Base-by-base conservation (phyloP, 2,113 vertebrate genomes). In the Hippocampus comes region DNA sequence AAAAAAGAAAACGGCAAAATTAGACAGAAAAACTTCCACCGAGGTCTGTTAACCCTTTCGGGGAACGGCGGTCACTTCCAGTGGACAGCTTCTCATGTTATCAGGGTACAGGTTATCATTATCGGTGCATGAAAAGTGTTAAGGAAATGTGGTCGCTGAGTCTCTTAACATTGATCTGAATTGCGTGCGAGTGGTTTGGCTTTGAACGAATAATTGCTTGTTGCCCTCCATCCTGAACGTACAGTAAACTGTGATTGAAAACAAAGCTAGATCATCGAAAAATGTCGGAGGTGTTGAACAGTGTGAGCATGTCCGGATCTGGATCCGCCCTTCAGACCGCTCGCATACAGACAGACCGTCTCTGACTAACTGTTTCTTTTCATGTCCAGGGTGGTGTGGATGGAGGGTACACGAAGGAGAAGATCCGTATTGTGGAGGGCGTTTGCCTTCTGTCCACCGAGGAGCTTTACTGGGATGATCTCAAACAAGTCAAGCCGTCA, bases 371-470 rank as follows among this genome's bases (percentile, higher is more conserved):
- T 0, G 0, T 79, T 51, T 75, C 1, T 0, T 70, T 34, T 18
- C 6, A 27, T 68, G n/a, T 79, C n/a, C 83, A 98, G 97, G 90
- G 91, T 70, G 92, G 88, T 67, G 92, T 93, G 82, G 97, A 99
- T 65, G 94, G 93, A 78, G 93, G 88, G 86, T 97, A 97, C 90
- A 96, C 94, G 77, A 97, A 96, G 91, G 96, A 98, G 91, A 99
- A 99, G 93, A 96, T 98, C 89, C 96, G 94, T 81, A 97, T 99
- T 1, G 96, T 98, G 75, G 97, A 99, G 88, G 97, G 97, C 2
- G 96, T 99, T 85, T 97, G 95, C 82, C 94, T 99, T 70, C 93
- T 99, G 79, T 95, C 96, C 63, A 91, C 91, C 27, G 95, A 98
- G 0, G 95, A 97, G 71, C 93, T 95, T 0, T 96, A 97, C 83